These are phyloP conservation scores for Jacana jacana DNA, from an alignment of 2,113 vertebrate species.

Conservation along the genomic window DNA sequence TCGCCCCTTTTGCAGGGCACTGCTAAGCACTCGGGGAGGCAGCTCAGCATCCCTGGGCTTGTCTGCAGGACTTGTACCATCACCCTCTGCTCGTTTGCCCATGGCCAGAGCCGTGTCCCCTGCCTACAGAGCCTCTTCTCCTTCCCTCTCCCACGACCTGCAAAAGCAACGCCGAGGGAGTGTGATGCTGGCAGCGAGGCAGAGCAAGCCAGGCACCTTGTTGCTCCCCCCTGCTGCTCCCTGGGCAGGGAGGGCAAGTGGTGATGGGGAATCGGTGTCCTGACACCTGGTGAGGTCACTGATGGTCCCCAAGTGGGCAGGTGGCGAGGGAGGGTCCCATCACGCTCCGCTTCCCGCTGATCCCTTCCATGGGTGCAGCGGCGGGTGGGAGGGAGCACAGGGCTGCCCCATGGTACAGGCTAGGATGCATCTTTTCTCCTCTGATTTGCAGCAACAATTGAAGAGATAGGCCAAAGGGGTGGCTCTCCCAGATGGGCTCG, in stretches of 20 bases:
- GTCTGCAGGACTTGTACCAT: not conserved
- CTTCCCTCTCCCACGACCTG: not conserved
- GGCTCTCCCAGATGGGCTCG: fast-evolving
- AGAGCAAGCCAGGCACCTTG: fast-evolving
- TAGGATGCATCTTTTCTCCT: not conserved
- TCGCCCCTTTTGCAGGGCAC: not conserved
- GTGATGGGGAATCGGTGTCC: not conserved
- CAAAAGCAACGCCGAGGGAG: not conserved
- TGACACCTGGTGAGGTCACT: fast-evolving
- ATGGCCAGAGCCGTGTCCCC: fast-evolving
- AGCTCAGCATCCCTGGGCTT: not conserved
- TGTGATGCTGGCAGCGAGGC: not conserved
- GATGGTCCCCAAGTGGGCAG: fast-evolving
- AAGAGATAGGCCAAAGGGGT: not conserved
- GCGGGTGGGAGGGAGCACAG: not conserved
- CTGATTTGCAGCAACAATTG: not conserved
- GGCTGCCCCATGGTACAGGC: fast-evolving
- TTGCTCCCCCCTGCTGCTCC: not conserved
- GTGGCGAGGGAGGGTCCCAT: not conserved
- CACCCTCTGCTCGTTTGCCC: not conserved
- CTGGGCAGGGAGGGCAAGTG: fast-evolving
- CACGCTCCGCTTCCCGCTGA: not conserved
- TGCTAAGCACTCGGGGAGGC: not conserved
- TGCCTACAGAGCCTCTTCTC: not conserved
- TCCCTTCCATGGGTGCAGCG: not conserved